phyloP scores from a whole-genome alignment of 37 sponge, comb jelly and placozoan species.

The Cladorhizidae sp. region DNA sequence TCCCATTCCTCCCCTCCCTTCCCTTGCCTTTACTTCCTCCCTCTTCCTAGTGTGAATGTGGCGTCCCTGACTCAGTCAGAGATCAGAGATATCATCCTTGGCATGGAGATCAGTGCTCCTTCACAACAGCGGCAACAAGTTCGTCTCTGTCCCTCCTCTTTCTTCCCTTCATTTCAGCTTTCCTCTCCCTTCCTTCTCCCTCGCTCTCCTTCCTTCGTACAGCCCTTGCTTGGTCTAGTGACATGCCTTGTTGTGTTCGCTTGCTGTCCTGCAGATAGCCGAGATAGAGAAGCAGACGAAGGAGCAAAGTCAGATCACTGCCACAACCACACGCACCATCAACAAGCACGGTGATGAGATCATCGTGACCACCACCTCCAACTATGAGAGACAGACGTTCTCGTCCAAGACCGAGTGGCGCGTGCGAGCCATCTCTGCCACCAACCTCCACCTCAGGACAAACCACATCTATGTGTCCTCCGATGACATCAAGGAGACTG shows the following conservation, averaged over 20 bases:
- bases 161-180: no score
- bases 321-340: conserved; percentile 95
- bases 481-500: conserved; percentile 99
- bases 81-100: conserved; percentile 98
- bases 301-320: conserved; percentile 98
- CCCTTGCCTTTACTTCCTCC: background rate
- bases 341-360: conserved; percentile 99
- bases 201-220: no score
- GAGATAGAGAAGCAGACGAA: conserved; percentile 99
- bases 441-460: conserved; percentile 98
- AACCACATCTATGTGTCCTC: conserved; percentile 98
- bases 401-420: conserved; percentile 99
- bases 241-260: background rate
- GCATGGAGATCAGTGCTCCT: conserved; percentile 99
- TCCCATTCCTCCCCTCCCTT: background rate
- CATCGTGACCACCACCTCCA: conserved; percentile 94
- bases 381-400: conserved; percentile 98
- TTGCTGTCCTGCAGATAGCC: conserved; percentile 58
- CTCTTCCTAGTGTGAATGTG: conserved; percentile 85
- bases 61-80: conserved; percentile 98
- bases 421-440: conserved; percentile 97
- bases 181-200: no score
- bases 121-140: conserved; percentile 97
- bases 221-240: no score
- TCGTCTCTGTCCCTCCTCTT: background rate